A percentile compares a stretch with the other conserved stretches of the same genome.
Evolutionary conservation across 2,113 vertebrate species (phyloP).

Genomic region (Poeciliopsis occidentalis): DNA sequence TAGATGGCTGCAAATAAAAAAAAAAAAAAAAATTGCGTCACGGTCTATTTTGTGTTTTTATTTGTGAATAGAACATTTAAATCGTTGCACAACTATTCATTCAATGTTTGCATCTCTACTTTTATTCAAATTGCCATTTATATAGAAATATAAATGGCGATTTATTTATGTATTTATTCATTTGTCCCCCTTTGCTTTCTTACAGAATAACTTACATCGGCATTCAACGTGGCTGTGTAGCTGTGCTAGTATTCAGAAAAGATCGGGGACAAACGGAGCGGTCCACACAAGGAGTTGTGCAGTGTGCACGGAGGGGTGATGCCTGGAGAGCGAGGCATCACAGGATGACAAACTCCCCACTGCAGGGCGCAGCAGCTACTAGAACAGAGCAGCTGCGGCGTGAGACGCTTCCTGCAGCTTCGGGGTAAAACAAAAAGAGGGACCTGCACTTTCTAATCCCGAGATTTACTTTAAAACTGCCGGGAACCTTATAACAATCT

Average conservation of each 20-base stretch:
- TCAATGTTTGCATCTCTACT: no score
- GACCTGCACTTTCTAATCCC: background rate
- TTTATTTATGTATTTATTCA: no score
- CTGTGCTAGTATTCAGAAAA: constrained; percentile 21
- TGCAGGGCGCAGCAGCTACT: constrained; percentile 57
- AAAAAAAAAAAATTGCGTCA: background rate
- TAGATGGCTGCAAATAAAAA: background rate
- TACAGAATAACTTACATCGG: background rate
- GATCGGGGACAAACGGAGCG: constrained; percentile 28
- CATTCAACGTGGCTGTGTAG: no score
- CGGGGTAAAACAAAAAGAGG: background rate
- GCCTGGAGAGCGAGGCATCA: constrained; percentile 61
- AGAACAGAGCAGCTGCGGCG: constrained; percentile 52
- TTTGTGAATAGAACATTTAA: background rate
- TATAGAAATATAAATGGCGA: no score
- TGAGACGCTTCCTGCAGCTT: constrained; percentile 32
- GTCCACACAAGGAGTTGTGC: constrained; percentile 54
- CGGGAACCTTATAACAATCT: constrained; percentile 56
- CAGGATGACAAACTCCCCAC: constrained; percentile 54
- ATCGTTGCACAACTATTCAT: no score
- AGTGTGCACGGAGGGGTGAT: constrained; percentile 51
- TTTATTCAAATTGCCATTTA: no score
- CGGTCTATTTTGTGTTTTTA: background rate
- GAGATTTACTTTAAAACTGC: constrained; percentile 50
- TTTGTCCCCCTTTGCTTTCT: background rate